These are phyloP conservation scores for Chironomus tentans DNA, from an alignment of 2,888 invertebrate species.

Conservation along the genomic window DNA sequence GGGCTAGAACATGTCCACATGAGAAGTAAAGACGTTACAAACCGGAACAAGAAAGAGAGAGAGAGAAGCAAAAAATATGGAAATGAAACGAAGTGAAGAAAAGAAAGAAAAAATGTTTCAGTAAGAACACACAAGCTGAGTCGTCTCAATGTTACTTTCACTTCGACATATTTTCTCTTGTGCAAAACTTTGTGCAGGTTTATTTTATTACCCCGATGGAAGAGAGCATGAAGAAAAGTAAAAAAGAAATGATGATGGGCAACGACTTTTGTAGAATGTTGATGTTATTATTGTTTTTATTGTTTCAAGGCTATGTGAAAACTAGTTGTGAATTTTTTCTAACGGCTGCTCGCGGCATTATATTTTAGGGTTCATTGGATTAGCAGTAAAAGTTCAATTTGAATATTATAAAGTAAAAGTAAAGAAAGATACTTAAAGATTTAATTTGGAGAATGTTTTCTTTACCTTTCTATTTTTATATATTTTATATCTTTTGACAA, in stretches of 20 bases:
- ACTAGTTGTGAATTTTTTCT: background rate
- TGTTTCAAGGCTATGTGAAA: constrained; percentile 5
- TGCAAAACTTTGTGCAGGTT: constrained; percentile 19
- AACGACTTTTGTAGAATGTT: constrained; percentile 15
- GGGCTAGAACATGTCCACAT: background rate
- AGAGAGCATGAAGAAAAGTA: background rate
- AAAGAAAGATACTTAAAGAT: background rate
- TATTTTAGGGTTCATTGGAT: background rate
- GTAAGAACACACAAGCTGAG: constrained; percentile 8
- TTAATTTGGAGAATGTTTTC: background rate
- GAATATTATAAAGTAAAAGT: background rate
- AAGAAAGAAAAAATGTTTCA: constrained; percentile 4
- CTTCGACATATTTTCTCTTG: constrained; percentile 19
- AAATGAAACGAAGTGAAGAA: background rate
- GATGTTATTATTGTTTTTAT: background rate
- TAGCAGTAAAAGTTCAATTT: background rate
- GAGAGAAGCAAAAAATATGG: background rate
- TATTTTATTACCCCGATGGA: background rate
- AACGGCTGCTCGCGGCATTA: background rate
- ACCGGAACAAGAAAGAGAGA: constrained; percentile 17
- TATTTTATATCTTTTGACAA: background rate
- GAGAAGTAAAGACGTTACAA: background rate
- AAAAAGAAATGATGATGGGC: background rate
- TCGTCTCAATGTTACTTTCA: constrained; percentile 17
- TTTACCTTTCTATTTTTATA: background rate